A percentile compares a stretch with the other conserved stretches of the same genome.
These are phyloP conservation scores for Hesperophylax magnus DNA, from an alignment of 1,140 invertebrate genomes.

Conservation along the genomic window DNA sequence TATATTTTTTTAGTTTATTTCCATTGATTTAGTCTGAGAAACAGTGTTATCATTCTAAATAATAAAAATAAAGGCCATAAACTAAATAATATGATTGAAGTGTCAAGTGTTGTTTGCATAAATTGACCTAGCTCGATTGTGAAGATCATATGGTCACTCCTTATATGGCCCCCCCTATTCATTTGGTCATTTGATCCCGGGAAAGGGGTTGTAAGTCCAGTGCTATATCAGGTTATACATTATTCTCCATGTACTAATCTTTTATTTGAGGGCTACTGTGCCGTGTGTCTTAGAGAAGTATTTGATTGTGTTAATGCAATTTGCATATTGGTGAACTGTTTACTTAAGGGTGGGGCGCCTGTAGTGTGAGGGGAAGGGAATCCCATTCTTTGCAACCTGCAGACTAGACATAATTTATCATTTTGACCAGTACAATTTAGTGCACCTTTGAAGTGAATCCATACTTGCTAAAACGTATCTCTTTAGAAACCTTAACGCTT, in stretches of 20 bases:
- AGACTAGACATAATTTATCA: conserved; percentile 29
- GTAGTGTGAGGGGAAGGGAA: not conserved
- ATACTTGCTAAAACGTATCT: too few species aligned
- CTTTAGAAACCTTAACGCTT: too few species aligned
- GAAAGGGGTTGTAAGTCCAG: not conserved
- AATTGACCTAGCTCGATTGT: conserved; percentile 1
- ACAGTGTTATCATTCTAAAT: too few species aligned
- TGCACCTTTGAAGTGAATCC: too few species aligned
- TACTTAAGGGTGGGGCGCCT: conserved; percentile 15
- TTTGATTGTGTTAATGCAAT: conserved; percentile 33
- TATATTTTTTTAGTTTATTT: too few species aligned
- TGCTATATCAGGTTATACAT: conserved; percentile 34
- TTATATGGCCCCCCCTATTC: conserved; percentile 24
- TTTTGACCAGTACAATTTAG: not conserved
- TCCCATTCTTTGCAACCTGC: not conserved
- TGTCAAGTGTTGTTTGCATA: conserved; percentile 6
- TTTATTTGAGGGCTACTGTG: conserved; percentile 46
- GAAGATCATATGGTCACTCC: conserved; percentile 10
- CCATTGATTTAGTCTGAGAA: too few species aligned
- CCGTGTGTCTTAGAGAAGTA: conserved; percentile 46
- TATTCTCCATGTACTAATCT: not conserved
- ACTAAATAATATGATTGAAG: not conserved
- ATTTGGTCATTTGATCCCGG: not conserved
- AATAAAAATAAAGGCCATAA: too few species aligned
- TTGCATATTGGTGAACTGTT: conserved; percentile 39